Evolutionary conservation across 2,797 vertebrate genomes (phyloP), one percentile per base, ranked within the genome.

Genomic region (Crocodylus rhombifer): DNA sequence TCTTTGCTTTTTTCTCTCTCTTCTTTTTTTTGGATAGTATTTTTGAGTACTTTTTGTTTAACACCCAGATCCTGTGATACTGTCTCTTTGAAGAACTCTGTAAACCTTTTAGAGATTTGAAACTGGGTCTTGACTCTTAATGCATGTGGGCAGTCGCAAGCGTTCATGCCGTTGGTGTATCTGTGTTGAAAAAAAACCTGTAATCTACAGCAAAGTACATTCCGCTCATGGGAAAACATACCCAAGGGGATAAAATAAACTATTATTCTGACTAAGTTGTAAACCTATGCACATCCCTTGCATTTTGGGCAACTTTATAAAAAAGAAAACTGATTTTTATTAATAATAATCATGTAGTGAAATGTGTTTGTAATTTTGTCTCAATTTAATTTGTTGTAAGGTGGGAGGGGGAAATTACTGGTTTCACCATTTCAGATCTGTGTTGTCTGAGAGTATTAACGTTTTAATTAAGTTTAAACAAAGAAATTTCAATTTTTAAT

Each of bases 71-170:
- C 97, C 98, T 97, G 98, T 98, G 98, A 98, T 99, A 99, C 99
- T 99, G 99, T 99, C 99, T 99, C 99, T 99, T 98, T 99, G 98
- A 99, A 99, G 98, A 96, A 98, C 98, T 98, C 98, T 98, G 98
- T 99, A 97, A 98, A 98, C 98, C 98, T 98, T 98, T 98, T 99
- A 98, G 98, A 98, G 98, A 98, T 98, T 98, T 98, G 98, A 98
- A 98, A 98, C 98, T 98, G 99, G 99, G 98, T 99, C 98, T 98
- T 98, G 99, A 99, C 98, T 99, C 98, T 99, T 98, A 98, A 98
- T 99, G 99, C 99, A 99, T 99, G 99, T 99, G 99, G 98, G 99
- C 98, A 98, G 98, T 99, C 98, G 98, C 98, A 98, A 99, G 98
- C 98, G 98, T 99, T 98, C 98, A 99, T 99, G 98, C 98, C 95